Conservation (phyloP, 2,113 vertebrate species). For the Engraulis encrasicolus region DNA sequence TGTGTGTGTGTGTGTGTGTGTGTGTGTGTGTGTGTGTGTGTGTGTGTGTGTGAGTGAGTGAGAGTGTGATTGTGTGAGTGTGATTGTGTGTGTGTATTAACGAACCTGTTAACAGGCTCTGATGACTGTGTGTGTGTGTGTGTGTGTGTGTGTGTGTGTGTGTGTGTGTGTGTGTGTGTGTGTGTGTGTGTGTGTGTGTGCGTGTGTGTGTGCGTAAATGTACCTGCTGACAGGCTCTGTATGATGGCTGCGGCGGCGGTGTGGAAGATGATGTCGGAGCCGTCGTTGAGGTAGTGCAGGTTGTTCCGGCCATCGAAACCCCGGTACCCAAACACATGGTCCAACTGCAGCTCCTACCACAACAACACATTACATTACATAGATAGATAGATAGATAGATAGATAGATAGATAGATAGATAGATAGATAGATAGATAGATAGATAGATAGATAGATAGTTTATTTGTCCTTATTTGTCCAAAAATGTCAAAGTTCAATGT, state of each 20-base stretch:
- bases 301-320: constrained; percentile 97
- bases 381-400: constrained; percentile 5
- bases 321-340: constrained; percentile 96
- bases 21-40: no score
- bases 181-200: background rate
- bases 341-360: constrained; percentile 86
- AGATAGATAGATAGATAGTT: no score
- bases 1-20: no score
- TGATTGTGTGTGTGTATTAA: background rate
- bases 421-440: no score
- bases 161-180: background rate
- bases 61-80: background rate
- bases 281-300: constrained; percentile 97
- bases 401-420: no score
- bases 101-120: no score
- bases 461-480: no score
- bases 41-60: no score
- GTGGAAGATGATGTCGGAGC: constrained; percentile 93
- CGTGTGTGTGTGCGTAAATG: background rate
- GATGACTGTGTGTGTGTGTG: no score
- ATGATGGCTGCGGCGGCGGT: constrained; percentile 87
- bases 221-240: constrained; percentile 93
- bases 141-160: background rate
- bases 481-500: no score
- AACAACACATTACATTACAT: no score